phyloP scores from a whole-genome alignment of 2,888 invertebrate species.

The Drosophila limbata region DNA sequence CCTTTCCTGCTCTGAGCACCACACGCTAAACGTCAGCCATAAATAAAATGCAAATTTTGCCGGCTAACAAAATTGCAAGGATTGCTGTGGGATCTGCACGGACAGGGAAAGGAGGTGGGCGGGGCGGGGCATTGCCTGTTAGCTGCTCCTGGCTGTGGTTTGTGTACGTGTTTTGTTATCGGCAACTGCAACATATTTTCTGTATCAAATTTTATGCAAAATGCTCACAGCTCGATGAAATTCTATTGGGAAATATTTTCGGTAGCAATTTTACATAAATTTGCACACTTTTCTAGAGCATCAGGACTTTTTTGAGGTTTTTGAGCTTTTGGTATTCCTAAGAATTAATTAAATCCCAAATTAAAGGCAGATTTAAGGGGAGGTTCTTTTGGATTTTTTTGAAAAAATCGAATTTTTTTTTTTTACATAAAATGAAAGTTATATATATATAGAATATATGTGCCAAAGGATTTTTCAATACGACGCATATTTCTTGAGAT shows the following conservation, averaged over 20 bases:
- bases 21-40: conserved; percentile 72
- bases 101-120: not conserved
- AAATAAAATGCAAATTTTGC: conserved; percentile 71
- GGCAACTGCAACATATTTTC: conserved; percentile 68
- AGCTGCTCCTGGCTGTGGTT: conserved; percentile 49
- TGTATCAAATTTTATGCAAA: conserved; percentile 73
- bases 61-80: conserved; percentile 67
- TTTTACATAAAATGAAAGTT: no score
- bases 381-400: no score
- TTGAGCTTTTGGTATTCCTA: not conserved
- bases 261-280: conserved; percentile 35
- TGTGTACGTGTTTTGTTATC: conserved; percentile 67
- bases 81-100: conserved; percentile 35
- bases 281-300: not conserved
- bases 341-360: not conserved
- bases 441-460: no score
- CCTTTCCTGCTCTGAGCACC: conserved; percentile 12
- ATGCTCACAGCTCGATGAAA: conserved; percentile 66
- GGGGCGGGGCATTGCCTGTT: not conserved
- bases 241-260: conserved; percentile 71
- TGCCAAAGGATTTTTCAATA: no score
- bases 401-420: no score
- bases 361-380: no score
- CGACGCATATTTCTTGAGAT: no score
- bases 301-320: not conserved